These are phyloP conservation scores for Eurypyga helias DNA, from an alignment of 2,113 vertebrate species.

Conservation along the genomic window DNA sequence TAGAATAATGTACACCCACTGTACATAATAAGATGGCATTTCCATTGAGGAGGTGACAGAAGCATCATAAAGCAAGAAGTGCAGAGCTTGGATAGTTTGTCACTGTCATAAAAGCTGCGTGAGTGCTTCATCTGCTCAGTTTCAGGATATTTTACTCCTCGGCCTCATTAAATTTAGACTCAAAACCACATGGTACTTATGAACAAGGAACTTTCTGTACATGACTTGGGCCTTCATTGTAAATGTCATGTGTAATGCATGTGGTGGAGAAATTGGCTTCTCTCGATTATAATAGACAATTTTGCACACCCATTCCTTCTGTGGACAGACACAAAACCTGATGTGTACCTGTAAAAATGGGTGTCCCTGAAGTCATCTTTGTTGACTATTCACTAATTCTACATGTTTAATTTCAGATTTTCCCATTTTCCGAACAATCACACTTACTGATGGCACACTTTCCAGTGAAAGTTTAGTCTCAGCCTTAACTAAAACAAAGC, in stretches of 20 bases:
- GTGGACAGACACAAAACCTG: not conserved
- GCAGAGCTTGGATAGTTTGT: constrained; percentile 13
- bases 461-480: not conserved
- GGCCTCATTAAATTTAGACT: not conserved
- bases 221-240: constrained; percentile 2
- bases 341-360: not conserved
- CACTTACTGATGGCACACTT: not conserved
- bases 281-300: not conserved
- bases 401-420: not conserved
- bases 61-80: constrained; percentile 51
- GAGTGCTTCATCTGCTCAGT: constrained; percentile 20
- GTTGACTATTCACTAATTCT: not conserved
- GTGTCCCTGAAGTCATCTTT: not conserved
- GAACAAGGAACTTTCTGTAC: not conserved
- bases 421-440: not conserved
- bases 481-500: not conserved
- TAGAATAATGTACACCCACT: constrained; percentile 61
- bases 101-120: constrained; percentile 8
- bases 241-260: constrained; percentile 1
- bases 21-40: constrained; percentile 59
- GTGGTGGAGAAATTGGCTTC: not conserved
- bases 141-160: not conserved
- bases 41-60: constrained; percentile 36
- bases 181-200: constrained; percentile 3
- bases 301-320: not conserved